Base-by-base conservation (phyloP, 2,113 vertebrate species). In the Panthera leo region DNA sequence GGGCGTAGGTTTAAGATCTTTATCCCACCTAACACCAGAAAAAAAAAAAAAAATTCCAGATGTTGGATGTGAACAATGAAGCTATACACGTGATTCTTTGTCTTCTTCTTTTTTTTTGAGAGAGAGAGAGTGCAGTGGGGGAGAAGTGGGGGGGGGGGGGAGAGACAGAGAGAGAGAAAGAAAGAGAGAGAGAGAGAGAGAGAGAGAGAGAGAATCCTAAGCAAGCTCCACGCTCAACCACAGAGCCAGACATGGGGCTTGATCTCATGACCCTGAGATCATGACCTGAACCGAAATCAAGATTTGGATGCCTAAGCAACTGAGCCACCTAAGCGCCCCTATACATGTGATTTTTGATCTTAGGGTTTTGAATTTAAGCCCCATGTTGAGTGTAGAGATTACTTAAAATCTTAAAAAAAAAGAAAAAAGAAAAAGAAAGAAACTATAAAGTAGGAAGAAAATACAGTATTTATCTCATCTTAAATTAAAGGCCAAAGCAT, bases 371-470 rank as follows among this genome's bases (percentile, higher is more conserved):
- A 78, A 27, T 78, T 16, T 8, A 2, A 31, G 42, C 42, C 14
- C 75, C 42, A 48, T 14, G 27, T 4, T 48, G 45, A 27, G 27
- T 45, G 13, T 4, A 78, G 75, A 48, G 45, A 78, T 48, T 48
- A 48, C 42, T 78, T 48, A 48, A 48, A 76, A 48, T 29, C 27
- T 31, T 13, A 65, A 65, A 29, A 65, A 65, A 18, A 19, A 55
- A 27, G 39, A 39, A 63, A 65, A 29, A 13, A 31, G 4, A 18
- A 55, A 29, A 29, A 65, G 10, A 61, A 83, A 18, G 14, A 88
- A 91, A 29, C 9, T 51, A 76, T 78, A 89, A 96, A 92, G 42
- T 65, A 65, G 36, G 34, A 78, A 82, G 71, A 87, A 95, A 93
- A 88, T 67, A 87, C 29, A 89, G 21, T 53, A 82, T 45, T 83